Base-by-base conservation (phyloP, 2,888 invertebrate species). In the Priocnemis perturbator region DNA sequence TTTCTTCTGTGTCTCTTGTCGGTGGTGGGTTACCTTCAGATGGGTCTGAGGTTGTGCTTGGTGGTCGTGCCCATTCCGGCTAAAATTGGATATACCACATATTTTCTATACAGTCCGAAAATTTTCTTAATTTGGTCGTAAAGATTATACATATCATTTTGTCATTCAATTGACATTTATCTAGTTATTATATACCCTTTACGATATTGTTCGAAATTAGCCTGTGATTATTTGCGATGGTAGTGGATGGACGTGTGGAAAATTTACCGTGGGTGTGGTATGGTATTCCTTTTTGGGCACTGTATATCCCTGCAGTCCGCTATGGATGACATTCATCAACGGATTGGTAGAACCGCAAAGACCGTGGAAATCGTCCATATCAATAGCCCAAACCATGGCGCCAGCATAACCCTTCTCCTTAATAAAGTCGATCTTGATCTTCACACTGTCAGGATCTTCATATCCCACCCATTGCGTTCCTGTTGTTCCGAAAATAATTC, bases 351-450 rank as follows among this genome's bases (percentile, higher is more conserved):
- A 91, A 0, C 97, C 97, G 82, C 97, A 97, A 0, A 95, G 86
- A 0, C 96, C 96, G 67, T 92, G 92, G 87, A 96, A 97, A 87
- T 97, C 97, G 69, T 97, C 97, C 96, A 97, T 96, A 79, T 96
- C 96, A 57, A 97, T 94, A 23, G 97, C 97, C 97, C 97, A 97
- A 19, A 93, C 94, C 97, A 97, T 97, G 0, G 96, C 96, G 0
- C 97, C 97, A 0, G 94, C 94, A 83, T 95, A 95, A 0, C 96
- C 96, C 86, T 94, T 95, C 65, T 92, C 84, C 85, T 95, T 96
- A 78, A 97, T 95, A 91, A 93, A 97, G 86, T 97, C 94, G 95
- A 97, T 96, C 90, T 97, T 97, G 79, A 96, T 94, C 87, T 95
- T 94, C 0, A 97, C 91, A 78, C 96, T 96, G 82, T 92, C 91